A percentile compares a stretch with the other conserved stretches of the same genome.
Evolutionary conservation across 2,888 invertebrate genomes (phyloP).

Genomic region (Ceramica pisi): DNA sequence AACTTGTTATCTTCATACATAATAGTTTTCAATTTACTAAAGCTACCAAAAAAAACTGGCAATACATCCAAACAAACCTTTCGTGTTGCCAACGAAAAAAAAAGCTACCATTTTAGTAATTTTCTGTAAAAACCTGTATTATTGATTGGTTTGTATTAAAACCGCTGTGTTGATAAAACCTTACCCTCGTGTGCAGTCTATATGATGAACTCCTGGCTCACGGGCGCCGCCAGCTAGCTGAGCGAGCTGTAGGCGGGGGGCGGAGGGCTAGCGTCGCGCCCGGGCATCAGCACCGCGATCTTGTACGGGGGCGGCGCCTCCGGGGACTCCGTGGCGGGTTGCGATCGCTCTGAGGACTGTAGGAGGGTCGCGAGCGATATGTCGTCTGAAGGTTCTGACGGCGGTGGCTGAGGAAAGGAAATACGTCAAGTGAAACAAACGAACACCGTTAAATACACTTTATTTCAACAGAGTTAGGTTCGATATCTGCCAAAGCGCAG

Average conservation of each 20-base stretch:
- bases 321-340: slow-evolving; percentile 56
- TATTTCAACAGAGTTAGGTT: neutral
- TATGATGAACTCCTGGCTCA: slow-evolving; percentile 84
- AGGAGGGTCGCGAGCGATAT: slow-evolving; percentile 80
- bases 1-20: neutral
- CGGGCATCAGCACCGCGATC: slow-evolving; percentile 94
- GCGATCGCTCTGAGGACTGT: slow-evolving; percentile 72
- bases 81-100: slow-evolving; percentile 30
- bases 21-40: slow-evolving; percentile 14
- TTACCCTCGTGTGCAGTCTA: slow-evolving; percentile 71
- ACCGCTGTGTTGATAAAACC: slow-evolving; percentile 51
- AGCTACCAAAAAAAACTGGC: slow-evolving; percentile 27
- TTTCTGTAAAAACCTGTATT: slow-evolving; percentile 21
- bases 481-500: too few species aligned
- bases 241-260: slow-evolving; percentile 95
- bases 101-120: slow-evolving; percentile 24
- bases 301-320: slow-evolving; percentile 95
- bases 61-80: neutral
- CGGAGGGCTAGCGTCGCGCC: slow-evolving; percentile 84
- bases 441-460: neutral
- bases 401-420: slow-evolving; percentile 61
- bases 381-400: slow-evolving; percentile 81
- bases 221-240: slow-evolving; percentile 89
- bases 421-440: neutral
- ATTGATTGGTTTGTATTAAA: slow-evolving; percentile 20